Base-by-base conservation (phyloP, 2,888 invertebrate genomes). In the Ommatoiulus sabulosus region DNA sequence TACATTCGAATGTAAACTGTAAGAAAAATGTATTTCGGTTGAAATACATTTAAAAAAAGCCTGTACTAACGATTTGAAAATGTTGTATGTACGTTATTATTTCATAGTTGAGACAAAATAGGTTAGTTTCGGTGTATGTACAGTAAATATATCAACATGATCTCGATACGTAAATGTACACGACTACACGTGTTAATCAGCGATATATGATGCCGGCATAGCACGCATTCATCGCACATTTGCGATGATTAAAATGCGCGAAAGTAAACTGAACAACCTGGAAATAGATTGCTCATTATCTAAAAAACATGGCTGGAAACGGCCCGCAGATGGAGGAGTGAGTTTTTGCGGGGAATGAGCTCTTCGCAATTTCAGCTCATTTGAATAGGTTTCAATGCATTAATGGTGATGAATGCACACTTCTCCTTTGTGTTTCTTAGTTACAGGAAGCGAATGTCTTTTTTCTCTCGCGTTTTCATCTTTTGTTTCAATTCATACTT, bases 401-500 rank as follows among this genome's bases (percentile, higher is more conserved):
- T 72, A 72, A 72, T 72, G 72, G 72, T 72, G 72, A 72, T 72
- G 72, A 72, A 72, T n/a, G 72, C 72, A 3, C 20, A n/a, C 72
- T 15, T 15, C 15, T 52, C 10, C 52, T 15, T 52, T 52, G 52
- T 52, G 10, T 52, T 52, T 52, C 52, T 72, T 72, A 72, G 20
- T 72, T 72, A n/a, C 72, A 72, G 72, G 72, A 72, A 72, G 20
- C 24, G 7, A 72, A 72, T 72, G 72, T 72, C n/a, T 72, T 20
- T 72, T 48, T 48, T 46, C 6, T n/a, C 63, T 63, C 6, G n/a
- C 72, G 15, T n/a, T 5, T n/a, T 63, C 17, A 63, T 63, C n/a
- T 63, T 72, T 72, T 72, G 72, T 72, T 72, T 72, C 72, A 72
- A 20, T 72, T 72, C 72, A 72, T 72, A 20, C 72, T 72, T n/a